Conservation (phyloP, 2,113 vertebrate genomes). For the Accipiter cooperii region DNA sequence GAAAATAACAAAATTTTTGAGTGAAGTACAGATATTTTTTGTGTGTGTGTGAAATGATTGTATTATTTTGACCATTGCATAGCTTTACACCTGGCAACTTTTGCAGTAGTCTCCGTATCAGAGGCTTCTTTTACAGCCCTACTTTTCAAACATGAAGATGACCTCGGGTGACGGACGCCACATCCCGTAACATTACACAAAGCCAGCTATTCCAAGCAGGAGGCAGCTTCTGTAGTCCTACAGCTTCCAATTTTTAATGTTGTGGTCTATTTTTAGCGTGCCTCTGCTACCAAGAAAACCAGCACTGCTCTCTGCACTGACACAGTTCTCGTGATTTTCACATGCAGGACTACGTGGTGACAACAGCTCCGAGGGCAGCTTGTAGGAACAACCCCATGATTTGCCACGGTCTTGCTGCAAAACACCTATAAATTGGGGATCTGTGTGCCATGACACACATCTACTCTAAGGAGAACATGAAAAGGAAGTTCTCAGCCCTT, state of each 20-base stretch:
- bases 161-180: background rate
- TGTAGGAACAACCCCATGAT: background rate
- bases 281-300: background rate
- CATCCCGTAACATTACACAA: background rate
- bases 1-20: background rate
- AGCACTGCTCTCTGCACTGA: background rate
- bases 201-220: accelerated
- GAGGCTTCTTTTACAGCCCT: background rate
- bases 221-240: background rate
- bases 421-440: background rate
- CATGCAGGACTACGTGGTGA: accelerated
- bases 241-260: background rate
- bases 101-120: background rate
- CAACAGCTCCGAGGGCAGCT: background rate
- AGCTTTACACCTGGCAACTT: background rate
- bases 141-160: accelerated
- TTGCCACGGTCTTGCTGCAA: background rate
- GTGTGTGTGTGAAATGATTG: too few species aligned
- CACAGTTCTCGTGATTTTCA: background rate
- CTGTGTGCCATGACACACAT: background rate
- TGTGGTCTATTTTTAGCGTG: background rate
- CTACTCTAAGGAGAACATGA: accelerated
- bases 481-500: background rate
- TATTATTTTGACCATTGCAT: background rate
- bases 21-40: background rate